Conservation (phyloP, 2,797 vertebrate species). For the Menidia menidia region DNA sequence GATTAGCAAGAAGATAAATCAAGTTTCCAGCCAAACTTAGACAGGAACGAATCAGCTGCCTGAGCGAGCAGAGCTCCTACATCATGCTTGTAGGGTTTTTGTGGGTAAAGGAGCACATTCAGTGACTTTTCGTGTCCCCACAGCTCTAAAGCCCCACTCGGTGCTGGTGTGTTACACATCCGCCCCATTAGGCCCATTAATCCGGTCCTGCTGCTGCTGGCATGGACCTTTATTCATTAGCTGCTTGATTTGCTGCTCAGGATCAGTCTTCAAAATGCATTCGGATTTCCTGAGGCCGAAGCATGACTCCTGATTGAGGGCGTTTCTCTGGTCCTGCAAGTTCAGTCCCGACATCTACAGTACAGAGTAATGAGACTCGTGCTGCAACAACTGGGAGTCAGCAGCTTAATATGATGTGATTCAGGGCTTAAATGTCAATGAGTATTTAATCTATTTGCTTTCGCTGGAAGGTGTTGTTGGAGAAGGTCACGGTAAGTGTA, state of each 20-base stretch:
- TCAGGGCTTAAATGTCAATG: conserved; percentile 63
- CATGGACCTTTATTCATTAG: conserved; percentile 57
- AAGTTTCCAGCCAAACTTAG: background rate
- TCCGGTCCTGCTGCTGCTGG: conserved; percentile 33
- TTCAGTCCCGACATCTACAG: conserved; percentile 36
- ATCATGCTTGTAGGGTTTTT: conserved; percentile 5
- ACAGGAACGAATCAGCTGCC: background rate
- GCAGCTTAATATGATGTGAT: conserved; percentile 31
- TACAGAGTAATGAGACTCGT: conserved; percentile 18
- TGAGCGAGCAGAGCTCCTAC: background rate
- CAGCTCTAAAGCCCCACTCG: conserved; percentile 13
- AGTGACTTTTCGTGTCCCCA: conserved; percentile 38
- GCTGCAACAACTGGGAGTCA: conserved; percentile 25
- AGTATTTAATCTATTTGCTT: conserved; percentile 52
- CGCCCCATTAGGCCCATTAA: conserved; percentile 62
- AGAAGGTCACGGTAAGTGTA: conserved; percentile 42
- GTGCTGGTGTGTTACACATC: conserved; percentile 40
- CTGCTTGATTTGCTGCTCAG: conserved; percentile 52
- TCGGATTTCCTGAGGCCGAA: conserved; percentile 29
- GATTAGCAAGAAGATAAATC: background rate
- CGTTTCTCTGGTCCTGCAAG: background rate
- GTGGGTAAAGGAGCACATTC: background rate
- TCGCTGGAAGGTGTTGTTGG: conserved; percentile 24
- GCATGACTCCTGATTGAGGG: conserved; percentile 16
- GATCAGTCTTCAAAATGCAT: conserved; percentile 29